Evolutionary conservation across 2,888 invertebrate genomes (phyloP).

Genomic region (Phengaris alcon): DNA sequence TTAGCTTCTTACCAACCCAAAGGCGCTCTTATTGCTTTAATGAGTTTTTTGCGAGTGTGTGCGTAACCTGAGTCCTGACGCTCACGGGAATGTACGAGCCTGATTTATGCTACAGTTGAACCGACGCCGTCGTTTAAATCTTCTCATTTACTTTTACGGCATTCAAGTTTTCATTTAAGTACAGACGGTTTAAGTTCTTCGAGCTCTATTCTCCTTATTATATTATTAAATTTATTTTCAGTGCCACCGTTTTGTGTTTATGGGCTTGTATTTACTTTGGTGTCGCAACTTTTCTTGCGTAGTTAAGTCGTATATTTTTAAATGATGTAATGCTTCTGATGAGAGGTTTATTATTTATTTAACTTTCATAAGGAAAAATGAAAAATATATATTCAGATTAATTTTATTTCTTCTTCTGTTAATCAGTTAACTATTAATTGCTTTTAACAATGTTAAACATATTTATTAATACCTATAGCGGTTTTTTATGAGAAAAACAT

Average conservation of each 20-base stretch:
- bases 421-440: no score
- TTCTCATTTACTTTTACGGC: conserved; percentile 38
- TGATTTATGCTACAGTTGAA: conserved; percentile 40
- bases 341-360: no score
- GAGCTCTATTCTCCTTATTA: conserved; percentile 21
- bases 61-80: conserved; percentile 36
- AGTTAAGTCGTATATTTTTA: background rate
- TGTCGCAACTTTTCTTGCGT: background rate
- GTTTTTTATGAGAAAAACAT: no score
- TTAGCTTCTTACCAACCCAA: conserved; percentile 32
- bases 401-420: no score
- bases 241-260: conserved; percentile 11
- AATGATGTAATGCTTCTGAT: background rate
- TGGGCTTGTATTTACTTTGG: background rate
- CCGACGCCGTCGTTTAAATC: conserved; percentile 38
- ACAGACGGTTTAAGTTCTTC: conserved; percentile 29
- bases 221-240: conserved; percentile 19
- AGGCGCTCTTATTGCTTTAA: conserved; percentile 42
- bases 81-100: conserved; percentile 36
- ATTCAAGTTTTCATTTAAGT: conserved; percentile 31
- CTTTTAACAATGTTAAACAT: no score
- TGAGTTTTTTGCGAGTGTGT: conserved; percentile 40
- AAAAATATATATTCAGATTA: no score
- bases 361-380: no score
- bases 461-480: no score